Base-by-base conservation (phyloP, 2,797 vertebrate species). In the Mus spretus region DNA sequence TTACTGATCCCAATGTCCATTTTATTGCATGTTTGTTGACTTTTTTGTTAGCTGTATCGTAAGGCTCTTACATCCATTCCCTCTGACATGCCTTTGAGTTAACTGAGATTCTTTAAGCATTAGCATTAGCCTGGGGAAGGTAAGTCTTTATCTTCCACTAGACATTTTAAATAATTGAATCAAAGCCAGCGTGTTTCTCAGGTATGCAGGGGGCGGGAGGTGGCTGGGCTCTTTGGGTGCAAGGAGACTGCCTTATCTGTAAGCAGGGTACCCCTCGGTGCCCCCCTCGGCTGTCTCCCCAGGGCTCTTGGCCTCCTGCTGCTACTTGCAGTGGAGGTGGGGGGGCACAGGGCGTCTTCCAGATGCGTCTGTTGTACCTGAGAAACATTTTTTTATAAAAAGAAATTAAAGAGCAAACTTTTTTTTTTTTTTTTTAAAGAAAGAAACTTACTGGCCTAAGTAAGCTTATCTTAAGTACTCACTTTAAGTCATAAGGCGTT, bases 91-190 rank as follows among this genome's bases (percentile, higher is more conserved):
- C 98, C 99, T 98, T 98, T 99, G 98, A 99, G 99, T 99, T 99
- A 99, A 99, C 99, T 99, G 98, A 99, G 98, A 99, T 99, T 99
- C 98, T 99, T 99, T 99, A 99, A 99, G 99, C 98, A 75, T 99
- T 99, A 99, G 99, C 98, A 75, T 99, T 99, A 99, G 99, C 99
- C 98, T 99, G 99, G 99, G 99, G 99, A 99, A 99, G 99, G 99
- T 99, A 99, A 99, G 99, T 99, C 98, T 98, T 99, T 98, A 99
- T 99, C 99, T 99, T 99, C 98, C 99, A 99, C 99, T 99, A 99
- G 99, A 99, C 98, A 98, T 99, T 99, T 98, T 98, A 97, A 99
- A 94, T 98, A 98, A 98, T 85, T 98, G 98, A 99, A 98, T 98
- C 78, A 97, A 98, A 70, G 95, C 12, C 88, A 95, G 97, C 92